These are phyloP conservation scores for Torymus tubicola DNA, from an alignment of 2,888 invertebrate species.

Conservation along the genomic window DNA sequence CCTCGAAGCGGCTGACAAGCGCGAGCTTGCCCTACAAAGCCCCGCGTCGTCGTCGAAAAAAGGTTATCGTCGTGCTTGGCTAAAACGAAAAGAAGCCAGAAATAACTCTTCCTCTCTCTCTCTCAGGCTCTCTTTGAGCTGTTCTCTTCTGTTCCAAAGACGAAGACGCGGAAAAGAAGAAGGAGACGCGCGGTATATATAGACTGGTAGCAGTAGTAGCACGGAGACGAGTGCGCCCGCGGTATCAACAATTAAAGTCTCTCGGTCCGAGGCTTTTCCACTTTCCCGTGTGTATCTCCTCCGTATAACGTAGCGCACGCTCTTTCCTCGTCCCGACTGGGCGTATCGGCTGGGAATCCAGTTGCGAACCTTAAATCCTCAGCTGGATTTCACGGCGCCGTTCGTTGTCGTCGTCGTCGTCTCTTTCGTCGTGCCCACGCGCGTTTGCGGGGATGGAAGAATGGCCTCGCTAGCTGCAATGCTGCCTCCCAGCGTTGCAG, in stretches of 20 bases:
- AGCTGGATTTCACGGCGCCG: slow-evolving; percentile 40
- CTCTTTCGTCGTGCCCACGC: slow-evolving; percentile 13
- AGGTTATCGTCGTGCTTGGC: slow-evolving; percentile 18
- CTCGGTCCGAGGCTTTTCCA: background rate
- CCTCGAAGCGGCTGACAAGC: slow-evolving; percentile 9
- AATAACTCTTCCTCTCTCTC: slow-evolving; percentile 24
- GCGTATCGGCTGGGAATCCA: slow-evolving; percentile 15
- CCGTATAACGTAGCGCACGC: no score
- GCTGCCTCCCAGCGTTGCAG: background rate
- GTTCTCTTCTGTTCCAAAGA: background rate
- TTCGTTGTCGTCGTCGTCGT: no score
- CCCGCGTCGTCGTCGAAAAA: background rate
- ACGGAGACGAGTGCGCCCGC: background rate
- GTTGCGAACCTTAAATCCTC: slow-evolving; percentile 27
- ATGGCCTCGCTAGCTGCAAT: slow-evolving; percentile 17
- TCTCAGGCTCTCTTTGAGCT: slow-evolving; percentile 26
- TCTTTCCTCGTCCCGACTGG: background rate
- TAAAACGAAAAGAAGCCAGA: slow-evolving; percentile 30
- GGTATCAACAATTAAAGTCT: slow-evolving; percentile 49
- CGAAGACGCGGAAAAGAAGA: background rate
- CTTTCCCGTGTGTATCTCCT: background rate
- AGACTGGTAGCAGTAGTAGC: no score
- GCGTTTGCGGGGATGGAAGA: background rate
- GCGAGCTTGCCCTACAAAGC: slow-evolving; percentile 7
- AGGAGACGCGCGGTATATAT: background rate